Conservation (phyloP, 2,113 vertebrate species). For the Mugil cephalus region DNA sequence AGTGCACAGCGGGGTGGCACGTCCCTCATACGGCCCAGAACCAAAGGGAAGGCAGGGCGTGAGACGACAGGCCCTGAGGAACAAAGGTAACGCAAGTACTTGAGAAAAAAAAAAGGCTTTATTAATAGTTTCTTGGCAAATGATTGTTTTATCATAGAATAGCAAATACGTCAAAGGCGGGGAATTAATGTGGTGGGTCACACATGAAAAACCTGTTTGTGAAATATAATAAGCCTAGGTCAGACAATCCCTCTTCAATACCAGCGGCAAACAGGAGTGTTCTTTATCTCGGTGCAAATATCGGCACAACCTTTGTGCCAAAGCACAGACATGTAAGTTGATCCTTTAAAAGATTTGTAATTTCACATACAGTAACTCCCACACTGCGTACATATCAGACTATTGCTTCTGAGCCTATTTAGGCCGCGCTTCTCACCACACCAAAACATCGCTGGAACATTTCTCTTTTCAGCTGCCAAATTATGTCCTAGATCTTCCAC, state of each 20-base stretch:
- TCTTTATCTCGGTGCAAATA: constrained; percentile 4
- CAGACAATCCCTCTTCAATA: constrained; percentile 5
- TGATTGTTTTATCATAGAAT: not conserved
- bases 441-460: not conserved
- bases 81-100: constrained; percentile 80
- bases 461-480: not conserved
- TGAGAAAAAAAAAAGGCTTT: not conserved
- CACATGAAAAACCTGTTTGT: not conserved
- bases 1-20: constrained; percentile 79
- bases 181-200: not conserved
- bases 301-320: not conserved
- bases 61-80: constrained; percentile 32
- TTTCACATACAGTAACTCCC: constrained; percentile 7
- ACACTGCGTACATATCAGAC: not conserved
- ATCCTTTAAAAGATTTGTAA: constrained; percentile 7
- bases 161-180: not conserved
- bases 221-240: not conserved
- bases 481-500: not conserved
- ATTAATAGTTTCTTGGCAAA: not conserved
- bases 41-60: constrained; percentile 56
- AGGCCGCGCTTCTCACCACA: not conserved
- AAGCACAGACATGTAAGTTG: constrained; percentile 15
- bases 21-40: constrained; percentile 84
- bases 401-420: not conserved
- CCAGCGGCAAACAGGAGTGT: constrained; percentile 1